Percentiles rank a stretch among this genome's conserved stretches.
Conservation (phyloP, 2,797 vertebrate genomes). For the Tympanoctomys barrerae region DNA sequence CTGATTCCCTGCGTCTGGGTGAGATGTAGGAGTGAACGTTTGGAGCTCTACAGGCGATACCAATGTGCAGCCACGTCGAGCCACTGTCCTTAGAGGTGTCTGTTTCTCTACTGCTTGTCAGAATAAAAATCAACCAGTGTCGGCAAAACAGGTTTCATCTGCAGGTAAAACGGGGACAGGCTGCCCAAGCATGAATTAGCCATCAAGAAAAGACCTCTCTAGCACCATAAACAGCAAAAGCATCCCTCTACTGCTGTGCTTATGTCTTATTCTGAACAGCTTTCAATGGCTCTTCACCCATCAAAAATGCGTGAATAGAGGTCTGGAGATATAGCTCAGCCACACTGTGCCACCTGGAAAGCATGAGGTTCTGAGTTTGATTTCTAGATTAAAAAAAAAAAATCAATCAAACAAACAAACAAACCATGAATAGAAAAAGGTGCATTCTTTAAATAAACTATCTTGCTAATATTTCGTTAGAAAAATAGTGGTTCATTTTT, state of each 20-base stretch:
- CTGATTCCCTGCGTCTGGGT: background rate
- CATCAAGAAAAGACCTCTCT: slow-evolving; percentile 26
- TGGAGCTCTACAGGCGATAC: background rate
- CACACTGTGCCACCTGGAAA: no score
- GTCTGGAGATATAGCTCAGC: no score
- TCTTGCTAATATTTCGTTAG: background rate
- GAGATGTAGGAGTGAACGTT: background rate
- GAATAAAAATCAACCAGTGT: slow-evolving; percentile 8
- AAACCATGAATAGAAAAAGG: background rate
- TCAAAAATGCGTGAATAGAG: background rate
- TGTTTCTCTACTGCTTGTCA: slow-evolving; percentile 33
- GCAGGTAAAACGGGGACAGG: background rate
- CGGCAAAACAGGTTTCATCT: slow-evolving; percentile 3
- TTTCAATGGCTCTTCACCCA: slow-evolving; percentile 9
- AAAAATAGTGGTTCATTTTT: background rate
- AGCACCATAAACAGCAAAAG: slow-evolving; percentile 3
- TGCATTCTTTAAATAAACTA: slow-evolving; percentile 32
- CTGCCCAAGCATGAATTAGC: background rate
- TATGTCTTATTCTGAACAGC: slow-evolving; percentile 26
- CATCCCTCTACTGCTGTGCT: background rate
- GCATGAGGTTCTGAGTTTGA: no score
- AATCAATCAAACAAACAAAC: no score
- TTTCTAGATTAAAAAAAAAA: no score
- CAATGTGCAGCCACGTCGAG: background rate
- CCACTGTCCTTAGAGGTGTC: background rate